These are phyloP conservation scores for Nematolebias whitei DNA, from an alignment of 2,113 vertebrate genomes.

Conservation along the genomic window DNA sequence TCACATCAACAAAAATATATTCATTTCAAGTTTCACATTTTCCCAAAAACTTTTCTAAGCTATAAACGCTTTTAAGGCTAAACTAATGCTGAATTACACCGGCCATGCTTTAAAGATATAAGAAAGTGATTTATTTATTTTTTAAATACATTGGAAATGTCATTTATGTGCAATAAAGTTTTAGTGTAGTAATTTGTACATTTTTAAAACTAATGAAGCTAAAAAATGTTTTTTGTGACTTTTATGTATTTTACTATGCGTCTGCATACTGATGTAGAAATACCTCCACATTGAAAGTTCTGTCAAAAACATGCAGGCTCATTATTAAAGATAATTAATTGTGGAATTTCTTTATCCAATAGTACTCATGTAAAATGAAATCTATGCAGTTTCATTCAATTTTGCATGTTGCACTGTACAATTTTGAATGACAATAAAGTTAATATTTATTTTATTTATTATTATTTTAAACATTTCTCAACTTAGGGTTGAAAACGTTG, in stretches of 20 bases:
- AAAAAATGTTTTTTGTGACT: too few species aligned
- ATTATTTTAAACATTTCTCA: slow-evolving; percentile 36
- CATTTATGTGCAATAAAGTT: too few species aligned
- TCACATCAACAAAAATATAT: background rate
- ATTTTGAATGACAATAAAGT: too few species aligned
- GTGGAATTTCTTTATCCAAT: slow-evolving; percentile 52
- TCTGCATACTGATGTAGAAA: too few species aligned
- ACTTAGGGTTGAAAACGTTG: background rate
- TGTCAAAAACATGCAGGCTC: slow-evolving; percentile 11
- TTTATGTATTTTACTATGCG: too few species aligned
- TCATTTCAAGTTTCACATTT: background rate
- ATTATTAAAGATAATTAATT: slow-evolving; percentile 37
- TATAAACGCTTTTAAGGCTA: background rate
- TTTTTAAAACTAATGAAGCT: too few species aligned
- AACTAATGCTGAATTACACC: background rate
- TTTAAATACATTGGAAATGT: too few species aligned
- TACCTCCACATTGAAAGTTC: background rate
- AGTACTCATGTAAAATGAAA: slow-evolving; percentile 1
- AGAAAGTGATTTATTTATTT: too few species aligned
- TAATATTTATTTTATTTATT: too few species aligned
- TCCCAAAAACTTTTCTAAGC: background rate
- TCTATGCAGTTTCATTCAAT: too few species aligned
- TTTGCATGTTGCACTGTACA: background rate
- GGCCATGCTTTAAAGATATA: too few species aligned
- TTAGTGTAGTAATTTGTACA: too few species aligned